Percentiles rank a stretch among this genome's conserved stretches.
phyloP scores from a whole-genome alignment of 1,140 invertebrate genomes.

The Pararge aegeria region DNA sequence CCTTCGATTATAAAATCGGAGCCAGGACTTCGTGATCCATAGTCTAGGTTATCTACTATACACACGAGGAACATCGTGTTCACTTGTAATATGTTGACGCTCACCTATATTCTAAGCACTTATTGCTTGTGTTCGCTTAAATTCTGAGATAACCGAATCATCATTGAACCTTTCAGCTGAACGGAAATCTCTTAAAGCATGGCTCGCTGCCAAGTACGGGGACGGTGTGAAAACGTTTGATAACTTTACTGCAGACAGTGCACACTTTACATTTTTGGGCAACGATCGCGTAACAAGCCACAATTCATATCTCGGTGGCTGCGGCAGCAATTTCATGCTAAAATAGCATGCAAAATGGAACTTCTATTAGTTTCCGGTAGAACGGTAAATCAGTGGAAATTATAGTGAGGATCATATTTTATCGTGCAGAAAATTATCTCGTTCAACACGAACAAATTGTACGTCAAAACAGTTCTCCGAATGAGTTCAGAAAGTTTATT shows the following conservation, averaged over 20 bases:
- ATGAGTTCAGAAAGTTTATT: conserved; percentile 24
- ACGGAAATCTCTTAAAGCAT: conserved; percentile 32
- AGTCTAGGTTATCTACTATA: too few relatives aligned
- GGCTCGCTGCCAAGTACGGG: conserved; percentile 48
- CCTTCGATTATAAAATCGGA: too few relatives aligned
- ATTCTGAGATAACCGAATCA: conserved; percentile 19
- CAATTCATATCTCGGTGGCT: conserved; percentile 37
- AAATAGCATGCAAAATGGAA: conserved; percentile 55
- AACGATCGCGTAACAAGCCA: conserved; percentile 30
- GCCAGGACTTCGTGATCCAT: too few relatives aligned
- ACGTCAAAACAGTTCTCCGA: conserved; percentile 20
- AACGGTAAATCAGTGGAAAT: conserved; percentile 57
- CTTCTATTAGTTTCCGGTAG: conserved; percentile 45
- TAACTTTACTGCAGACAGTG: conserved; percentile 45
- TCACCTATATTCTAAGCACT: too few relatives aligned
- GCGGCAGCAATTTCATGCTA: conserved; percentile 48
- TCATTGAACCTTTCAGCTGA: conserved; percentile 45
- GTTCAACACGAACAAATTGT: conserved; percentile 45
- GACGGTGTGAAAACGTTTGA: conserved; percentile 28
- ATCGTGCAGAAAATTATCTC: conserved; percentile 55
- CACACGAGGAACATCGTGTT: too few relatives aligned
- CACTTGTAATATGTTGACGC: too few relatives aligned
- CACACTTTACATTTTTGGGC: conserved; percentile 30
- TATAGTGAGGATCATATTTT: conserved; percentile 52
- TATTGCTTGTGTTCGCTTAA: not conserved